Evolutionary conservation across 1,140 invertebrate genomes (phyloP).

Genomic region (Meteorus sp.): DNA sequence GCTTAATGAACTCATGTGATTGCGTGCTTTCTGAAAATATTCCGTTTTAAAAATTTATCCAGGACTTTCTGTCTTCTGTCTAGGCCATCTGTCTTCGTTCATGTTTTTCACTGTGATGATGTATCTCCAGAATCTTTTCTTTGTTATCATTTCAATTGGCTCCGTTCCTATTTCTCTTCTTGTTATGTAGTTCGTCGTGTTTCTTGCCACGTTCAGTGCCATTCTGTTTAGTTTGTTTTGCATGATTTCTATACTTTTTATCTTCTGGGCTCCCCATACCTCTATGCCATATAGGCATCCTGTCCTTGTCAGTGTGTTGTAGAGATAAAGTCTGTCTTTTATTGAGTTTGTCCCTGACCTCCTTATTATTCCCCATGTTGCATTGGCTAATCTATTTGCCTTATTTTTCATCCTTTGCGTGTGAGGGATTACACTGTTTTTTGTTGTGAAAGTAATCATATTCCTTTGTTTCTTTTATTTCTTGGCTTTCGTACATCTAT

Average conservation of each 20-base stretch:
- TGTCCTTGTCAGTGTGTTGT: neutral
- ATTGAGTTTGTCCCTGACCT: neutral
- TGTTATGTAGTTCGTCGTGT: neutral
- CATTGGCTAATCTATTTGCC: neutral
- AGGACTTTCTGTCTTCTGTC: too few species aligned
- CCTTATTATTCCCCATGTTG: neutral
- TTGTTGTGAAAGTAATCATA: neutral
- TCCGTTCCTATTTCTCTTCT: neutral
- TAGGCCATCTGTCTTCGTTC: neutral
- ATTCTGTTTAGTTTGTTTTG: neutral
- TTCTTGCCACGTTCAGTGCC: neutral
- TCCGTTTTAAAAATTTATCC: too few species aligned
- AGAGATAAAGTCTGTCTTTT: neutral
- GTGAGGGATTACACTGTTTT: neutral
- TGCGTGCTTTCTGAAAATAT: too few species aligned
- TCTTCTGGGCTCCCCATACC: neutral
- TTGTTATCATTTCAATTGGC: neutral
- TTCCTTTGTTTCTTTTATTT: neutral
- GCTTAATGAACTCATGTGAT: too few species aligned
- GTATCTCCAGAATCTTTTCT: neutral
- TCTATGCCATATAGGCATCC: neutral
- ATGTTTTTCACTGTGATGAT: neutral
- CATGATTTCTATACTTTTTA: neutral
- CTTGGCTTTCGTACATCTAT: neutral
- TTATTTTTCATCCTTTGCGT: neutral